These are phyloP conservation scores for Eurosta solidaginis DNA, from an alignment of 1,140 invertebrate species.

Conservation along the genomic window DNA sequence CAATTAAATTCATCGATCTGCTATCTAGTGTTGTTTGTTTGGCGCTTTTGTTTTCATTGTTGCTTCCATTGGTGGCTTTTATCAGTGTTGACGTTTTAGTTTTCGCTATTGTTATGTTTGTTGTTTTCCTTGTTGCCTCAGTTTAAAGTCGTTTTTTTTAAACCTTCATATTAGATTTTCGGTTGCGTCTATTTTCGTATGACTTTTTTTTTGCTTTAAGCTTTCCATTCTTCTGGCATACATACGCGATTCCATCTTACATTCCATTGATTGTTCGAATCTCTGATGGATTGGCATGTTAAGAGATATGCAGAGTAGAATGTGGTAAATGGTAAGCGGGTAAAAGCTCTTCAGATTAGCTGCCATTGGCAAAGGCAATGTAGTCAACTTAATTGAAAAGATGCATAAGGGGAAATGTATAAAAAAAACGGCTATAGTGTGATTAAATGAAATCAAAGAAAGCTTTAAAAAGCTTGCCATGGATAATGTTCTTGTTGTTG, in stretches of 20 bases:
- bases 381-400: background rate
- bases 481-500: too few species aligned
- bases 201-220: too few species aligned
- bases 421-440: background rate
- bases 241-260: too few species aligned
- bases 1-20: background rate
- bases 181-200: too few species aligned
- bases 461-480: too few species aligned
- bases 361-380: background rate
- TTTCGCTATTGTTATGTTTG: too few species aligned
- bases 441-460: background rate
- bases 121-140: too few species aligned
- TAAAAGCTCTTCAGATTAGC: background rate
- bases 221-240: too few species aligned
- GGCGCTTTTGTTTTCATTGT: background rate
- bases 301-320: background rate
- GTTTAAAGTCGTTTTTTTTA: too few species aligned
- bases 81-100: too few species aligned
- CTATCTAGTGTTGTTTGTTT: background rate
- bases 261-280: background rate
- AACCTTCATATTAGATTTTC: too few species aligned
- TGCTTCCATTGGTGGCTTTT: background rate
- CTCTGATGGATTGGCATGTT: background rate
- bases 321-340: background rate
- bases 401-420: background rate